Evolutionary conservation across 2,888 invertebrate genomes (phyloP).

Genomic region (Leptopilina myrica): DNA sequence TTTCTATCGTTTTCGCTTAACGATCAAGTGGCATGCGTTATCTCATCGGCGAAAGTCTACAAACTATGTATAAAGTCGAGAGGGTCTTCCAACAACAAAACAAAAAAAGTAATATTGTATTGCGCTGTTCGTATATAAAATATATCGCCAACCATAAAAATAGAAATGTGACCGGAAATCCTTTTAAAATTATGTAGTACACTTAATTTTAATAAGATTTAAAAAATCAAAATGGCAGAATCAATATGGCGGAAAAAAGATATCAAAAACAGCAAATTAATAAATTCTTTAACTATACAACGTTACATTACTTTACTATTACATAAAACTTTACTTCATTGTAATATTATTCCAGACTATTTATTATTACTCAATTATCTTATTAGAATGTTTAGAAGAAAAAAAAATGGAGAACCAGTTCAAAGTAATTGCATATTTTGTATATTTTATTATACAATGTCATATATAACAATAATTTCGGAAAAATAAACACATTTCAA

Average conservation of each 20-base stretch:
- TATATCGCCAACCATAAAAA: slow-evolving; percentile 8
- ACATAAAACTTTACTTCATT: too few species aligned
- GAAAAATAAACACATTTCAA: background rate
- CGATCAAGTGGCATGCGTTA: slow-evolving; percentile 14
- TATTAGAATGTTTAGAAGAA: too few species aligned
- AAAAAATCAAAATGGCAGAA: too few species aligned
- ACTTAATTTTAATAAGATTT: too few species aligned
- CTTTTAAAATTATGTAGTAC: background rate
- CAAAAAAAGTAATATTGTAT: slow-evolving; percentile 26
- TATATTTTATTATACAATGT: slow-evolving; percentile 1
- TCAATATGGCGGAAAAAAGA: too few species aligned
- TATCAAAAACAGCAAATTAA: too few species aligned
- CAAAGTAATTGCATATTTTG: background rate
- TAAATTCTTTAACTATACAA: too few species aligned
- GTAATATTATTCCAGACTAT: too few species aligned
- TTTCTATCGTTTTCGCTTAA: background rate
- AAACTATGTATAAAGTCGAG: slow-evolving; percentile 2
- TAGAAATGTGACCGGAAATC: slow-evolving; percentile 9
- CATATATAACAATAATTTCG: background rate
- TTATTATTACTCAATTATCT: background rate
- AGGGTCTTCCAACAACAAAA: slow-evolving; percentile 21
- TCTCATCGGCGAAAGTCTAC: slow-evolving; percentile 33
- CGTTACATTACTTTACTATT: too few species aligned
- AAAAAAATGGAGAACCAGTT: too few species aligned
- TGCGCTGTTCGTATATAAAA: background rate